A percentile compares a stretch with the other conserved stretches of the same genome.
phyloP scores from a whole-genome alignment of 2,113 vertebrate genomes.

The Protobothrops flavoviridis region DNA sequence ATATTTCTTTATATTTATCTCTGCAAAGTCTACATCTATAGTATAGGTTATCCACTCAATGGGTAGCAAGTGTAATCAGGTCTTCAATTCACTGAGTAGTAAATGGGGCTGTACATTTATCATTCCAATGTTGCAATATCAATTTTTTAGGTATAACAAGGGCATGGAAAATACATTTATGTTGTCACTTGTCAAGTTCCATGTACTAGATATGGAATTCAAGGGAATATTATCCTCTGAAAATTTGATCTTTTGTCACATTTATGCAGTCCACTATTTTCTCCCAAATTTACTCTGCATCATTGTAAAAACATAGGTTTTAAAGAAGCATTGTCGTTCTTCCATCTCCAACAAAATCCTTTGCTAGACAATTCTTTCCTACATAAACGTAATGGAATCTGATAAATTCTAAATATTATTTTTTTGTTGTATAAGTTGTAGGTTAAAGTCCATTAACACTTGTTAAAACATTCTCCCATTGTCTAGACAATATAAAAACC shows the following conservation, averaged over 20 bases:
- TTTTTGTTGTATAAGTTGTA: neutral
- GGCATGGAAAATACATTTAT: neutral
- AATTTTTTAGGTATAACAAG: neutral
- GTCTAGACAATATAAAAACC: neutral
- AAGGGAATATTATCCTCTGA: neutral
- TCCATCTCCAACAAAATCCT: neutral
- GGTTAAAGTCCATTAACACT: neutral
- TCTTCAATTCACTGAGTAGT: neutral
- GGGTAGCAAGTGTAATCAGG: neutral
- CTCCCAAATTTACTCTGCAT: neutral
- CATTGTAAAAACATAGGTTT: neutral
- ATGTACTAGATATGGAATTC: neutral
- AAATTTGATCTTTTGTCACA: neutral
- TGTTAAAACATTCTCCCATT: neutral
- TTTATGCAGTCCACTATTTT: neutral
- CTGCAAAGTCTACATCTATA: neutral
- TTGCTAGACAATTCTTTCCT: neutral
- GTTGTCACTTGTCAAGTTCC: neutral
- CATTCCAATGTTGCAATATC: neutral
- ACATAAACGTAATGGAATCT: neutral
- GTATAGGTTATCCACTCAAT: neutral
- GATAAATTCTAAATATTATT: neutral
- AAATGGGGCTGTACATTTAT: neutral
- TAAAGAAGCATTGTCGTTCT: neutral
- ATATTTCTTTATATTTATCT: neutral